Percentiles rank a stretch among this genome's conserved stretches.
Conservation (phyloP, 2,797 vertebrate species). For the Lacerta viridis region DNA sequence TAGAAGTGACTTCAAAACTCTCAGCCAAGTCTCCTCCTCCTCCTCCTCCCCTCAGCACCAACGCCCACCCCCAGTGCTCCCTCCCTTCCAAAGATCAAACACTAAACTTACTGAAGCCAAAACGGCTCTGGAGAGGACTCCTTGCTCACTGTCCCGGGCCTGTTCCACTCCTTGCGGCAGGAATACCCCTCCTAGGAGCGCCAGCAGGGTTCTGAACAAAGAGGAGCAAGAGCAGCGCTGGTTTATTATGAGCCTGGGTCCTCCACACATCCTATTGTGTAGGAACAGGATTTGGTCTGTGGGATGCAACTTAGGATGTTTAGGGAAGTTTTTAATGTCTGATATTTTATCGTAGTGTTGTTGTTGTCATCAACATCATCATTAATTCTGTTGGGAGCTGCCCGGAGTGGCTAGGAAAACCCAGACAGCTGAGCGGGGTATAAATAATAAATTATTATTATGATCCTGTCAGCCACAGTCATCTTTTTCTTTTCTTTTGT, state of each 20-base stretch:
- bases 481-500: neutral
- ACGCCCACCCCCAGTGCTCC: neutral
- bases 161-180: slow-evolving; percentile 63
- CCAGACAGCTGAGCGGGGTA: too few species aligned
- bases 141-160: accelerated
- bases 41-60: neutral
- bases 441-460: too few species aligned
- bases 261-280: neutral
- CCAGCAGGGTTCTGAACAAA: slow-evolving; percentile 68
- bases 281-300: neutral
- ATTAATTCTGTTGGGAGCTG: too few species aligned
- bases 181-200: slow-evolving; percentile 78
- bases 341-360: too few species aligned
- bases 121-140: slow-evolving; percentile 59
- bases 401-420: too few species aligned
- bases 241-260: neutral
- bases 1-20: neutral
- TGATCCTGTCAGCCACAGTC: too few species aligned
- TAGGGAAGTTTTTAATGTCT: too few species aligned
- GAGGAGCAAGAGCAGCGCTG: neutral
- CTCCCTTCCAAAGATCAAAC: too few species aligned
- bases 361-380: too few species aligned
- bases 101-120: slow-evolving; percentile 69
- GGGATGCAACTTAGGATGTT: neutral
- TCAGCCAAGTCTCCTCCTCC: neutral